phyloP scores from a whole-genome alignment of 1,140 invertebrate species.

The Drosophila funebris region DNA sequence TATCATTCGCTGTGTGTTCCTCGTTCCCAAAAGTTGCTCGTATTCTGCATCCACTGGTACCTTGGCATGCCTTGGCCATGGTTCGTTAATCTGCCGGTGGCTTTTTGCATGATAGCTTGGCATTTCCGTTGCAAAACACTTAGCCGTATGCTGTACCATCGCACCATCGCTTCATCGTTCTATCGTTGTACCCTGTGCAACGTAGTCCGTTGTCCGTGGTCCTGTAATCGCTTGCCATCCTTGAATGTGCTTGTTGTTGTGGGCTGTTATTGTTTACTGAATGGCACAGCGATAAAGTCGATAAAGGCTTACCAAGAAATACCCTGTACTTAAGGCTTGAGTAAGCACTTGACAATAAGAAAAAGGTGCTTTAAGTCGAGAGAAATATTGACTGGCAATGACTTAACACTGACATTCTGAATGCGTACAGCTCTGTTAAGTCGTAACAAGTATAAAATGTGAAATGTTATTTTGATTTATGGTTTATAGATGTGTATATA shows the following conservation, averaged over 20 bases:
- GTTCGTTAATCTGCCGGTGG: slow-evolving; percentile 80
- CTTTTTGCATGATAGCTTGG: slow-evolving; percentile 80
- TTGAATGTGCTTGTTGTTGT: slow-evolving; percentile 36
- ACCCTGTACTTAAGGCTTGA: slow-evolving; percentile 25
- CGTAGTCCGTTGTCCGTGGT: slow-evolving; percentile 25
- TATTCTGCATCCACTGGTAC: slow-evolving; percentile 28
- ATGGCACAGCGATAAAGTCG: slow-evolving; percentile 36
- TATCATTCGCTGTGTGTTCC: not conserved
- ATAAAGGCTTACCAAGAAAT: slow-evolving; percentile 24
- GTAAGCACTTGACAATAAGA: not conserved
- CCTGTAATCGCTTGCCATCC: slow-evolving; percentile 74
- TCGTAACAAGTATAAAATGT: no score
- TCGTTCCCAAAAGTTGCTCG: not conserved
- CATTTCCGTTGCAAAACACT: slow-evolving; percentile 81
- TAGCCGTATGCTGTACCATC: slow-evolving; percentile 55
- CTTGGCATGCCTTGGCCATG: slow-evolving; percentile 76
- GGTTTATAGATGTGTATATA: no score
- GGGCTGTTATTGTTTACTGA: slow-evolving; percentile 76
- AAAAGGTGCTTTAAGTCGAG: not conserved
- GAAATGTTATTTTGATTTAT: no score
- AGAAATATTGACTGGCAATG: not conserved
- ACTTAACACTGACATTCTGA: not conserved
- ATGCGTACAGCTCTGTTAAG: not conserved
- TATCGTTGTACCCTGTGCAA: not conserved
- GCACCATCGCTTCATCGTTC: not conserved